Evolutionary conservation across 2,888 invertebrate species (phyloP).

Genomic region (Odontomyia ornata): DNA sequence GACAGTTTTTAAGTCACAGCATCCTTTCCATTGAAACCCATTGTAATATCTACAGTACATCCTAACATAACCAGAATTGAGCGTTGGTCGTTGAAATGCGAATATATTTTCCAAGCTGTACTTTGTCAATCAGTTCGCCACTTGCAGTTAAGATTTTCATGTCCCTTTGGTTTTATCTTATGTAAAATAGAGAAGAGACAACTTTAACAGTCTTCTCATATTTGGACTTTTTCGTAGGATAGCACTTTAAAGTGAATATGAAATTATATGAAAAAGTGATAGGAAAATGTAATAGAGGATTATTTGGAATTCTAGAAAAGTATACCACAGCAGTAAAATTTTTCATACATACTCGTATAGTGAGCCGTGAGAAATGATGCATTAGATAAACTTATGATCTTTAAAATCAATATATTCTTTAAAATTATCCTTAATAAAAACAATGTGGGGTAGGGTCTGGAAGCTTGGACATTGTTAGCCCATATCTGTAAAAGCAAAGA

Average conservation of each 20-base stretch:
- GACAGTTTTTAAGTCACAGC: slow-evolving; percentile 23
- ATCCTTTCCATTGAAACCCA: not conserved
- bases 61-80: not conserved
- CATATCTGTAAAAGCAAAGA: too few species aligned
- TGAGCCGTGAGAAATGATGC: too few species aligned
- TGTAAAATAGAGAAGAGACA: not conserved
- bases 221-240: not conserved
- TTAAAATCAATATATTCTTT: too few species aligned
- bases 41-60: not conserved
- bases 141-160: slow-evolving; percentile 22
- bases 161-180: not conserved
- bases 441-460: too few species aligned
- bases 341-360: too few species aligned
- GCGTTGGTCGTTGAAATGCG: not conserved
- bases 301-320: too few species aligned
- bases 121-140: slow-evolving; percentile 42
- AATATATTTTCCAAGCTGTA: slow-evolving; percentile 19
- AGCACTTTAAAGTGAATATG: not conserved
- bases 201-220: not conserved
- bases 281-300: too few species aligned
- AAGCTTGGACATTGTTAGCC: too few species aligned
- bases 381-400: too few species aligned
- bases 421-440: too few species aligned
- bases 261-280: too few species aligned
- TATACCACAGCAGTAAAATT: too few species aligned